A percentile compares a stretch with the other conserved stretches of the same genome.
Conservation (phyloP, 2,888 invertebrate genomes). For the Tholera decimalis region DNA sequence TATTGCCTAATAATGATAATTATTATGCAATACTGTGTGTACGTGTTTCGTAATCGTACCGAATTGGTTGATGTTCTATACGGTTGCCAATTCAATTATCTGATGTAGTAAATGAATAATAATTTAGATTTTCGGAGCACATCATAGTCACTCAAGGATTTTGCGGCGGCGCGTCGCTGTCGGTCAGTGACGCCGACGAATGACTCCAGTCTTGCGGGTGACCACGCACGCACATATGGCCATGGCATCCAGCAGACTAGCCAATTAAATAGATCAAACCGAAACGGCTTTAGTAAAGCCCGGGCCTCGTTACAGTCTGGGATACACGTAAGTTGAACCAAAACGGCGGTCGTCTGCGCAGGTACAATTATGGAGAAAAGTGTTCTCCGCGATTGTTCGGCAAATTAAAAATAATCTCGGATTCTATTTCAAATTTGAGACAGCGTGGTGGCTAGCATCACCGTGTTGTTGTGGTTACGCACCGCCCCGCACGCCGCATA, state of each 20-base stretch:
- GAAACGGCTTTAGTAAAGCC: conserved; percentile 73
- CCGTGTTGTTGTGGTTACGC: too few species aligned
- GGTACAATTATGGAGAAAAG: too few species aligned
- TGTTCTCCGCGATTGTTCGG: too few species aligned
- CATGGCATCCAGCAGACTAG: conserved; percentile 51
- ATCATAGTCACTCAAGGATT: conserved; percentile 80
- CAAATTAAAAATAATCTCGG: too few species aligned
- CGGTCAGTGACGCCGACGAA: conserved; percentile 68
- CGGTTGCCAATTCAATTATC: conserved; percentile 73
- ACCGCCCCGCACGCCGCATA: too few species aligned
- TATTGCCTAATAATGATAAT: neutral
- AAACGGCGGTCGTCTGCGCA: too few species aligned
- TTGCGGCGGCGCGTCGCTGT: conserved; percentile 70
- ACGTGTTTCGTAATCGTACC: too few species aligned
- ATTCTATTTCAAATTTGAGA: too few species aligned
- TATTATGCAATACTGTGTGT: too few species aligned
- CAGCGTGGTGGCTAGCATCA: too few species aligned
- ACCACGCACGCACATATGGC: conserved; percentile 65
- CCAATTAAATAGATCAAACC: conserved; percentile 85
- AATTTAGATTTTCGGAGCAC: conserved; percentile 74
- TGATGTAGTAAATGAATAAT: conserved; percentile 77
- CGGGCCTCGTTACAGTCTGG: conserved; percentile 46
- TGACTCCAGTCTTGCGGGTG: conserved; percentile 70
- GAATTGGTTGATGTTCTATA: too few species aligned
- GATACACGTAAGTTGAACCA: too few species aligned